phyloP scores from a whole-genome alignment of 2,113 vertebrate species.

The Colius striatus region DNA sequence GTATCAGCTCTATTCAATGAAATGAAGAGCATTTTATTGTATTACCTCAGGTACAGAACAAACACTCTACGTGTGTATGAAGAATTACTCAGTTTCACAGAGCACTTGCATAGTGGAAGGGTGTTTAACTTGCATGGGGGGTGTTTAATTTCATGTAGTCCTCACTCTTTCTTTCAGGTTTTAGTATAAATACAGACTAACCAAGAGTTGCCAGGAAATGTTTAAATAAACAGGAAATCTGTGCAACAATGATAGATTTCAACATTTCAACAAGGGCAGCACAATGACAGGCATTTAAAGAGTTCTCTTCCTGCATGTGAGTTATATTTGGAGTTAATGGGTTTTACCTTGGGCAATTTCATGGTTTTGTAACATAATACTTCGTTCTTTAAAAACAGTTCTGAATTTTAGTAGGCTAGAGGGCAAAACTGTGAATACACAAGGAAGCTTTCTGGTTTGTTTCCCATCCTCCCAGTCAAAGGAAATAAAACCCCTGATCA shows the following conservation, averaged over 20 bases:
- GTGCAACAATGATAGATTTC: slow-evolving; percentile 70
- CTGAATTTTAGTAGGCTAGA: slow-evolving; percentile 33
- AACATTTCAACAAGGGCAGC: slow-evolving; percentile 66
- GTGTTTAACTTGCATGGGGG: too few relatives aligned
- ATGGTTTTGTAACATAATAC: slow-evolving; percentile 39
- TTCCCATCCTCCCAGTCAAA: not conserved
- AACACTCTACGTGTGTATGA: not conserved
- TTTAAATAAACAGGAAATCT: slow-evolving; percentile 81
- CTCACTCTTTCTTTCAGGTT: slow-evolving; percentile 20
- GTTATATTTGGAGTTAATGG: slow-evolving; percentile 66
- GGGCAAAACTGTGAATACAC: slow-evolving; percentile 31
- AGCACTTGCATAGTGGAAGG: not conserved
- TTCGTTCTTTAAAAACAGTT: slow-evolving; percentile 44
- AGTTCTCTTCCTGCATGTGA: slow-evolving; percentile 56
- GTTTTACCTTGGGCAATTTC: slow-evolving; percentile 66
- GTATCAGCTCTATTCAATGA: not conserved
- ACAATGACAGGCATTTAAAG: slow-evolving; percentile 66
- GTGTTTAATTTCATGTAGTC: not conserved
- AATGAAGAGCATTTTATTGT: not conserved
- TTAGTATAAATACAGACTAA: slow-evolving; percentile 61
- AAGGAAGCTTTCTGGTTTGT: slow-evolving; percentile 11
- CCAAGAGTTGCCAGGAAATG: slow-evolving; percentile 72
- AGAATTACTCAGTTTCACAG: not conserved
- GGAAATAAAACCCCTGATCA: slow-evolving; percentile 28
- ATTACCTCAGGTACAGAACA: not conserved